Evolutionary conservation across 2,113 vertebrate genomes (phyloP).

Genomic region (Anser brachyrhynchus): DNA sequence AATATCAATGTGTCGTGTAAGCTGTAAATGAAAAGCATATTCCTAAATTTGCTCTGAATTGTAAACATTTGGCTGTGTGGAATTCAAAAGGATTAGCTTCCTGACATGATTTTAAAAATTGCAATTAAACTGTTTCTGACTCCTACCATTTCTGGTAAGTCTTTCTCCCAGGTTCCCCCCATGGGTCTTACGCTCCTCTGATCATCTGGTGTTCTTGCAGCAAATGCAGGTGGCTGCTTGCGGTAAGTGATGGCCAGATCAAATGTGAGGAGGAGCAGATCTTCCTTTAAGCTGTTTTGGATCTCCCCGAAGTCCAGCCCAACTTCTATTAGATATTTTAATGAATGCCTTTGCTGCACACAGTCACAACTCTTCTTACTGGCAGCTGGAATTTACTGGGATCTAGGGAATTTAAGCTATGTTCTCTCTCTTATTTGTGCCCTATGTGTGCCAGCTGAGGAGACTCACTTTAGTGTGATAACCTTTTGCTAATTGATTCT

Average conservation of each 20-base stretch:
- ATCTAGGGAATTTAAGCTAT: neutral
- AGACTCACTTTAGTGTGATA: neutral
- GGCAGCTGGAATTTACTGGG: neutral
- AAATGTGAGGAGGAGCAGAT: neutral
- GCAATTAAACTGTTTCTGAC: neutral
- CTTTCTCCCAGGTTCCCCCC: accelerated
- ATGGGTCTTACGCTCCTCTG: accelerated
- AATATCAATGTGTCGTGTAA: slow-evolving; percentile 49
- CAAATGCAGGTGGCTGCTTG: neutral
- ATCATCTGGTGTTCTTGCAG: accelerated
- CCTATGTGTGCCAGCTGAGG: neutral
- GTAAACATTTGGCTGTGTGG: neutral
- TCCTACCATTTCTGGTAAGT: neutral
- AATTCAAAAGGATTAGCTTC: slow-evolving; percentile 16
- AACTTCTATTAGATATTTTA: neutral
- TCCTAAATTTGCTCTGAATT: slow-evolving; percentile 15
- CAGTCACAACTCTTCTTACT: neutral
- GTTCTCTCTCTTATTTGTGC: neutral
- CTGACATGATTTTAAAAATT: neutral
- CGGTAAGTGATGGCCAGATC: neutral
- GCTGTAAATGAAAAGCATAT: slow-evolving; percentile 58
- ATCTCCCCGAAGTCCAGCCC: neutral
- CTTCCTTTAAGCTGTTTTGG: neutral
- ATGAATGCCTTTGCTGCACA: neutral
- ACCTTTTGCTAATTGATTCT: neutral